phyloP scores from a whole-genome alignment of 2,113 vertebrate genomes.

The Myxocyprinus asiaticus region DNA sequence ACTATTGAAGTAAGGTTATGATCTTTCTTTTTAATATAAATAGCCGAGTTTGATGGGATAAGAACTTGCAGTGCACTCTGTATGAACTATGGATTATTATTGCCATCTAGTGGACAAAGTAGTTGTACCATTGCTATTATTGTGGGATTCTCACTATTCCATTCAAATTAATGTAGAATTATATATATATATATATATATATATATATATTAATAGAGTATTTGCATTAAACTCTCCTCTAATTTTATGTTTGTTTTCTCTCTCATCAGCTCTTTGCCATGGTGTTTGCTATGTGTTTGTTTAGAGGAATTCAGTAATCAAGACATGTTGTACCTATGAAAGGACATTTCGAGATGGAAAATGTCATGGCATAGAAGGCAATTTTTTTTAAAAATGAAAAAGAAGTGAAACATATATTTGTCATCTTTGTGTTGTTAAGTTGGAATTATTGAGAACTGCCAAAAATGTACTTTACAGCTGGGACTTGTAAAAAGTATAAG shows the following conservation, averaged over 20 bases:
- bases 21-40: constrained; percentile 2
- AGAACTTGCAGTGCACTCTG: too few relatives aligned
- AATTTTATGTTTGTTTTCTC: not conserved
- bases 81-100: not conserved
- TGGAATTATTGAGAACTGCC: constrained; percentile 51
- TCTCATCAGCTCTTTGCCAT: constrained; percentile 86
- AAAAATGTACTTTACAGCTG: constrained; percentile 75
- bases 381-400: constrained; percentile 50
- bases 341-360: constrained; percentile 42
- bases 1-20: constrained; percentile 82
- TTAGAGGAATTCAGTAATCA: constrained; percentile 86
- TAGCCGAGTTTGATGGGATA: not conserved
- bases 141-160: not conserved
- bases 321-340: not conserved
- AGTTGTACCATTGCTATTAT: not conserved
- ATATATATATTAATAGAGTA: not conserved
- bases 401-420: constrained; percentile 49
- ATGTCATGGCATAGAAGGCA: constrained; percentile 4
- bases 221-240: not conserved
- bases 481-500: constrained; percentile 53
- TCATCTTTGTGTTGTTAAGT: constrained; percentile 63
- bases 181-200: too few relatives aligned
- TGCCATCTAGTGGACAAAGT: constrained; percentile 45
- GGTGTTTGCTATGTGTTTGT: constrained; percentile 95
- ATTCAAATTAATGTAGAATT: not conserved